Evolutionary conservation across 2,888 invertebrate species (phyloP).

Genomic region (Tethea ocularis): DNA sequence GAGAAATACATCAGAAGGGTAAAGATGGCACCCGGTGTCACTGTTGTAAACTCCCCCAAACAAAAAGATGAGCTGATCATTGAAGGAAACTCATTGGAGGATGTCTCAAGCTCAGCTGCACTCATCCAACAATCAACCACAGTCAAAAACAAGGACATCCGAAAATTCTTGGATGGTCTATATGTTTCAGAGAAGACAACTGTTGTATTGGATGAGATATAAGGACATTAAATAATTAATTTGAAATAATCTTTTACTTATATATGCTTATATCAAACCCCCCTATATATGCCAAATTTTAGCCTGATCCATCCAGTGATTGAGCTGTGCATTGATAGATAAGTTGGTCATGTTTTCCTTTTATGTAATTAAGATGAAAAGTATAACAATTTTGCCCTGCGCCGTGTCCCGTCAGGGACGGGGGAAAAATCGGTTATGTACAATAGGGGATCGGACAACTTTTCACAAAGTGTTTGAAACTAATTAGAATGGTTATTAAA

Average conservation of each 20-base stretch:
- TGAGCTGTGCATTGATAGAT: too few relatives aligned
- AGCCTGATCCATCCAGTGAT: too few relatives aligned
- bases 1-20: conserved; percentile 98
- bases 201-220: conserved; percentile 90
- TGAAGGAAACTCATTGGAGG: conserved; percentile 97
- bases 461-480: too few relatives aligned
- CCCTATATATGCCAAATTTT: too few relatives aligned
- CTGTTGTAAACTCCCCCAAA: conserved; percentile 94
- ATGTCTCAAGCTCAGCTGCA: conserved; percentile 99
- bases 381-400: too few relatives aligned
- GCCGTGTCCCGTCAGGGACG: too few relatives aligned
- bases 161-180: conserved; percentile 99
- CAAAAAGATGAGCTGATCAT: conserved; percentile 99
- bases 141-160: conserved; percentile 99
- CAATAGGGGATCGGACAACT: too few relatives aligned
- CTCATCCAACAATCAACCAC: conserved; percentile 99
- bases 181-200: conserved; percentile 99
- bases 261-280: neutral
- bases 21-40: conserved; percentile 97
- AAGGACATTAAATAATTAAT: conserved; percentile 74
- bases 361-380: too few relatives aligned
- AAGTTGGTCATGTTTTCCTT: too few relatives aligned
- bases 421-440: too few relatives aligned
- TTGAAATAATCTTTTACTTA: conserved; percentile 29
- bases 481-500: too few relatives aligned